Evolutionary conservation across 2,888 invertebrate species (phyloP).

Genomic region (Rutpela maculata): DNA sequence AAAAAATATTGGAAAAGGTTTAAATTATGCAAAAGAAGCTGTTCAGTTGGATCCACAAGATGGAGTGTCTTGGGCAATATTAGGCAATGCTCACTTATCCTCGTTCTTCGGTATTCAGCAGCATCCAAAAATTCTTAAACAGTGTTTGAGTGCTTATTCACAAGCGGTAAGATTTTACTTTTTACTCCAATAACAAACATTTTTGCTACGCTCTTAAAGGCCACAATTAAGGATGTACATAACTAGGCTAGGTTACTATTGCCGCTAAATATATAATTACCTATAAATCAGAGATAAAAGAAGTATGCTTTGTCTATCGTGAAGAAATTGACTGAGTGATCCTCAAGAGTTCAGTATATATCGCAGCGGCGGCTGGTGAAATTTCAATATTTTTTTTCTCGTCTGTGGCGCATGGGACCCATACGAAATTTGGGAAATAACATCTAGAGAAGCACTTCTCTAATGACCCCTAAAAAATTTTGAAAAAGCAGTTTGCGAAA

Average conservation of each 20-base stretch:
- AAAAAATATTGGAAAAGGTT: constrained; percentile 82
- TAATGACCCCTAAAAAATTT: too few relatives aligned
- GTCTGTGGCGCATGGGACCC: too few relatives aligned
- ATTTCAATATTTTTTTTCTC: too few relatives aligned
- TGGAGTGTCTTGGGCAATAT: constrained; percentile 88
- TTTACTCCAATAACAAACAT: constrained; percentile 18
- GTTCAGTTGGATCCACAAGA: constrained; percentile 86
- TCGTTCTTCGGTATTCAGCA: constrained; percentile 86
- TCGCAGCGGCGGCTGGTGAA: too few relatives aligned
- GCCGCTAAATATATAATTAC: too few relatives aligned
- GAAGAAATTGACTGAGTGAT: too few relatives aligned
- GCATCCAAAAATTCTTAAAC: constrained; percentile 82
- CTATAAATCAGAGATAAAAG: too few relatives aligned
- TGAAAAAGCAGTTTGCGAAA: too few relatives aligned
- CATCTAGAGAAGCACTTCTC: too few relatives aligned
- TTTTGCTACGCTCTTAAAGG: background rate
- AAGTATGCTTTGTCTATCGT: too few relatives aligned
- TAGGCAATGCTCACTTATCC: constrained; percentile 90
- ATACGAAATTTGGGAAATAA: too few relatives aligned
- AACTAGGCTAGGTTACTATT: background rate
- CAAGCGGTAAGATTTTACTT: constrained; percentile 81
- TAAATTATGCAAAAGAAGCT: constrained; percentile 88
- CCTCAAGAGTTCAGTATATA: too few relatives aligned
- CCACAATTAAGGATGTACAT: background rate
- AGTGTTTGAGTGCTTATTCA: constrained; percentile 86